These are phyloP conservation scores for Dendrolimus pini DNA, from an alignment of 2,888 invertebrate species.

Conservation along the genomic window DNA sequence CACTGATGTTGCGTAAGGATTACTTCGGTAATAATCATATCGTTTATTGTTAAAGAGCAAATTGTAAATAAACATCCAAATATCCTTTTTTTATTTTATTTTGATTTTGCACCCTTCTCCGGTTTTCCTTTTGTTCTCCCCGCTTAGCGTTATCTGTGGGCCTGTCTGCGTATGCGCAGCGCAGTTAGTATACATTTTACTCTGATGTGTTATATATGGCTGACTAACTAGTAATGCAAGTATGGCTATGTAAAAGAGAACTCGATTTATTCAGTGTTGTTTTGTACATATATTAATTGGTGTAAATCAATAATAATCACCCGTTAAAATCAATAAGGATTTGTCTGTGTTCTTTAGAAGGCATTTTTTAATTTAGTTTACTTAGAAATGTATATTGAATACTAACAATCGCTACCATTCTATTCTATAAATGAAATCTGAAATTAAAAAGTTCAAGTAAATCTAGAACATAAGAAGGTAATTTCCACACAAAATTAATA, in stretches of 20 bases:
- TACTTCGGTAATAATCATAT: slow-evolving; percentile 66
- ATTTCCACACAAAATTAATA: too few relatives aligned
- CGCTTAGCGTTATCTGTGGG: slow-evolving; percentile 22
- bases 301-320: too few relatives aligned
- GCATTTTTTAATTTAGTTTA: too few relatives aligned
- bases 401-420: too few relatives aligned
- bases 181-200: slow-evolving; percentile 27
- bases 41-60: slow-evolving; percentile 68
- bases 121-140: slow-evolving; percentile 22
- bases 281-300: too few relatives aligned
- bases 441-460: too few relatives aligned
- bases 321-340: too few relatives aligned
- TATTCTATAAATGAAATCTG: too few relatives aligned
- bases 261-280: too few relatives aligned
- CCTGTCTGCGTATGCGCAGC: slow-evolving; percentile 35
- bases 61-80: slow-evolving; percentile 75
- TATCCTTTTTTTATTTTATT: slow-evolving; percentile 72
- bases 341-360: too few relatives aligned
- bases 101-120: slow-evolving; percentile 48
- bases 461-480: too few relatives aligned
- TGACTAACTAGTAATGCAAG: not conserved
- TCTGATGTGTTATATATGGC: not conserved
- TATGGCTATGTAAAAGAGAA: not conserved
- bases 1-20: slow-evolving; percentile 62
- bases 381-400: too few relatives aligned